These are phyloP conservation scores for Helarctos malayanus DNA, from an alignment of 2,797 vertebrate genomes.

Conservation along the genomic window DNA sequence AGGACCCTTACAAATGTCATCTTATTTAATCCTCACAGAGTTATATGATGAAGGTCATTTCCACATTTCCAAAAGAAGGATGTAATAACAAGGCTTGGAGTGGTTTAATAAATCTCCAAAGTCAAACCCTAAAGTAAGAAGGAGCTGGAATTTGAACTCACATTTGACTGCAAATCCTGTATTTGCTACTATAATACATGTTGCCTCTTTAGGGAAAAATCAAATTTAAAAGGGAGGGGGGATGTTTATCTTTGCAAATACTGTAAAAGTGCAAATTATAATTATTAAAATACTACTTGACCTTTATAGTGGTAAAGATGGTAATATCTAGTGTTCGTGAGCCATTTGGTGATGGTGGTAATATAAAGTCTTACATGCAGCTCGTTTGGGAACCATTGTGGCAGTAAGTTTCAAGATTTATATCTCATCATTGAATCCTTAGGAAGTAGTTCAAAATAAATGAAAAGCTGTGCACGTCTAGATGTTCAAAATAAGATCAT, in stretches of 20 bases:
- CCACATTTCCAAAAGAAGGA: not conserved
- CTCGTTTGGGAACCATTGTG: not conserved
- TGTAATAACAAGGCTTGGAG: not conserved
- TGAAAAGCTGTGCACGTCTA: not conserved
- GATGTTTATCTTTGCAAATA: not conserved
- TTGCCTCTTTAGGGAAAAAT: not conserved
- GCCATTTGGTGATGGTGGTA: not conserved
- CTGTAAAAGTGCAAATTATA: slow-evolving; percentile 29
- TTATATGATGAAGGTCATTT: not conserved
- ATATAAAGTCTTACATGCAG: not conserved
- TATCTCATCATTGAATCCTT: not conserved
- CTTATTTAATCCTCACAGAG: not conserved
- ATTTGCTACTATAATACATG: not conserved
- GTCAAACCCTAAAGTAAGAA: slow-evolving; percentile 16
- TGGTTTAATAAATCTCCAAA: not conserved
- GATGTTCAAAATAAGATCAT: slow-evolving; percentile 26
- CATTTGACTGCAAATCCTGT: not conserved
- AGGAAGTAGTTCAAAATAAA: slow-evolving; percentile 1
- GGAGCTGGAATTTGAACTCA: slow-evolving; percentile 4
- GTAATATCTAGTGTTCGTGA: not conserved
- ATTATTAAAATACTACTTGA: not conserved
- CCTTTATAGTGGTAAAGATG: not conserved
- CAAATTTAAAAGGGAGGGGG: not conserved
- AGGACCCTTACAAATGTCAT: not conserved
- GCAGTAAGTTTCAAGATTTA: not conserved